Conservation (phyloP, 2,113 vertebrate genomes). For the Turnix velox region DNA sequence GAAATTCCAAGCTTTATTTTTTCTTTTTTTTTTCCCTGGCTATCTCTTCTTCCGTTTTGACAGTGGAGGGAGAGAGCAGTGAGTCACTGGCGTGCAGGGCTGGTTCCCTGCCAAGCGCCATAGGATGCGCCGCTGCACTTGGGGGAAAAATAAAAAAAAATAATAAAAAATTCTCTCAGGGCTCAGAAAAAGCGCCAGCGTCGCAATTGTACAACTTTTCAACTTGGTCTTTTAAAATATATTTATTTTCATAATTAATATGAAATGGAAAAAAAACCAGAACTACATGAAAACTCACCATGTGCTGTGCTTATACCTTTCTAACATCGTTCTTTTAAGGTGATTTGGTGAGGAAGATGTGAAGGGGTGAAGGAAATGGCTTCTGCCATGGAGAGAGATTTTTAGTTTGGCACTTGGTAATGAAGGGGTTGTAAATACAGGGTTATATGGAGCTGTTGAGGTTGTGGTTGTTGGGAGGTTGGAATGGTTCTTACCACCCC, state of each 20-base stretch:
- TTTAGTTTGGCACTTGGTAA: background rate
- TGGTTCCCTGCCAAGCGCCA: conserved; percentile 5
- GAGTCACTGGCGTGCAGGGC: conserved; percentile 14
- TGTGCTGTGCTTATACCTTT: background rate
- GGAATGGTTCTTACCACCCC: background rate
- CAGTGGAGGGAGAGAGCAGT: conserved; percentile 2
- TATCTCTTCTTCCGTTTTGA: conserved; percentile 26
- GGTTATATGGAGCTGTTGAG: conserved; percentile 5
- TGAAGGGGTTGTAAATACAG: background rate
- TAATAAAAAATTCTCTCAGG: background rate
- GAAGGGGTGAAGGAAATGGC: background rate
- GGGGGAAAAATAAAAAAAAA: background rate
- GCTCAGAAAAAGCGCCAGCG: background rate
- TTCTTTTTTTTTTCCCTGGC: too few relatives aligned
- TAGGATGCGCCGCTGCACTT: background rate
- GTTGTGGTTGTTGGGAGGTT: conserved; percentile 27
- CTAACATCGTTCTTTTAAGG: background rate
- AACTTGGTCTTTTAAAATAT: background rate
- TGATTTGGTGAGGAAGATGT: background rate
- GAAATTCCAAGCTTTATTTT: background rate
- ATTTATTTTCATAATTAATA: too few relatives aligned
- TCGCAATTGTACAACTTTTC: background rate
- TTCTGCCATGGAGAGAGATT: background rate
- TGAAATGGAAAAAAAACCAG: too few relatives aligned
- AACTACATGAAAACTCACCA: too few relatives aligned